Evolutionary conservation across 1,140 invertebrate genomes (phyloP).

Genomic region (Tachypleus tridentatus): DNA sequence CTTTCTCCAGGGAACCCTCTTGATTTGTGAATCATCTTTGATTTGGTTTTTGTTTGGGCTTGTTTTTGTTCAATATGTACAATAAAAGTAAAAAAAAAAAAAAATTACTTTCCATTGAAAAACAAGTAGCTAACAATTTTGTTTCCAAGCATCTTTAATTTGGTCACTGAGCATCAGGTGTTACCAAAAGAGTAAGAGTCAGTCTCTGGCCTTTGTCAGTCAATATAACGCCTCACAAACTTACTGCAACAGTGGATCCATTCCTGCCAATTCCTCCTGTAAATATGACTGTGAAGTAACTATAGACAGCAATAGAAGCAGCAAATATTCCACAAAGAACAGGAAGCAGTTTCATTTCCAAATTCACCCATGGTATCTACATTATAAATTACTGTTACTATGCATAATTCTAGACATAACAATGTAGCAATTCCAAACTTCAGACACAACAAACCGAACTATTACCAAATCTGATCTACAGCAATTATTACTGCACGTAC

Average conservation of each 20-base stretch:
- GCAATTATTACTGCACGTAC: too few relatives aligned
- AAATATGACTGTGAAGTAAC: slow-evolving; percentile 57
- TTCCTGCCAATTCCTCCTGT: slow-evolving; percentile 93
- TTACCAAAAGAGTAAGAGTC: too few relatives aligned
- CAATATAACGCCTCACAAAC: slow-evolving; percentile 4
- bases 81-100: not conserved
- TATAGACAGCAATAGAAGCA: slow-evolving; percentile 16
- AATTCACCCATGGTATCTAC: slow-evolving; percentile 15
- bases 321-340: slow-evolving; percentile 11
- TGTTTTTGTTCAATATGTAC: too few relatives aligned
- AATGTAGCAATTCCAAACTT: too few relatives aligned
- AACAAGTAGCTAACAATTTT: not conserved
- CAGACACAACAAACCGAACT: too few relatives aligned
- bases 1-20: too few relatives aligned
- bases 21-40: too few relatives aligned
- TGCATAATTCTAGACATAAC: not conserved
- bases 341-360: slow-evolving; percentile 18
- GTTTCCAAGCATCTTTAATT: too few relatives aligned
- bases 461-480: too few relatives aligned
- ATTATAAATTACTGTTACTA: not conserved
- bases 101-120: slow-evolving; percentile 4
- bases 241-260: slow-evolving; percentile 80
- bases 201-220: too few relatives aligned
- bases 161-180: too few relatives aligned
- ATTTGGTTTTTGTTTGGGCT: too few relatives aligned